These are phyloP conservation scores for Casuarius casuarius DNA, from an alignment of 2,113 vertebrate species.

Conservation along the genomic window DNA sequence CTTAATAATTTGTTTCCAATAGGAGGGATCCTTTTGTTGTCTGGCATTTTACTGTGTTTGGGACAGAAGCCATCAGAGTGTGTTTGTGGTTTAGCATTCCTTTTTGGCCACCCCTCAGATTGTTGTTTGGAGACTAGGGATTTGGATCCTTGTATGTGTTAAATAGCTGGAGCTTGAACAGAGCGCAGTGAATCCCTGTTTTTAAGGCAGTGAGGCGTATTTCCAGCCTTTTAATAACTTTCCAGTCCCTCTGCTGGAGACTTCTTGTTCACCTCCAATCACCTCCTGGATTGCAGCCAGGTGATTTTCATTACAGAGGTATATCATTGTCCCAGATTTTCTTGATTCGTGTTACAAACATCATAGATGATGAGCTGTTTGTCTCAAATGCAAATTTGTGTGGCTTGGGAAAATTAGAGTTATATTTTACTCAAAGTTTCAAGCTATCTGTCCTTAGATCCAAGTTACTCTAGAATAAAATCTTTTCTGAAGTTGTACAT, in stretches of 20 bases:
- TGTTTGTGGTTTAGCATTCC: background rate
- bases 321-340: background rate
- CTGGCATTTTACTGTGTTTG: background rate
- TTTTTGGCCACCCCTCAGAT: background rate
- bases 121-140: fast-evolving
- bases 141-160: background rate
- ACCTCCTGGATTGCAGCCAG: background rate
- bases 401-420: background rate
- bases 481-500: background rate
- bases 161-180: background rate
- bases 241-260: background rate
- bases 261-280: background rate
- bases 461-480: background rate
- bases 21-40: background rate
- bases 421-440: background rate
- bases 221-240: background rate
- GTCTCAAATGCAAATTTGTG: background rate
- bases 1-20: background rate
- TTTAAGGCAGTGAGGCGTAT: background rate
- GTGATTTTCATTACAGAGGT: background rate
- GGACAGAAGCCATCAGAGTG: background rate
- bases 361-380: background rate
- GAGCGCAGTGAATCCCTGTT: background rate
- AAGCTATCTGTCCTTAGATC: background rate
- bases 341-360: background rate